Evolutionary conservation across 2,113 vertebrate genomes (phyloP).

Genomic region (Bos taurus): ARS-UCD2.0 NC_037334.1:3457501-3458000

Average conservation of each 20-base stretch:
- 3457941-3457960: not conserved
- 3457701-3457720: not conserved
- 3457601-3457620: not conserved
- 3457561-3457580: not conserved
- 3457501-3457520: not conserved
- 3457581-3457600: not conserved
- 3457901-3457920: not conserved
- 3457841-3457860: not conserved
- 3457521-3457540: not conserved
- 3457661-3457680: not conserved
- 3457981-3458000: fast-evolving
- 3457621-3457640: not conserved
- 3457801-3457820: not conserved
- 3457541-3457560: not conserved
- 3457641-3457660: not conserved
- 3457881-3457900: not conserved
- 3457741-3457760: not conserved
- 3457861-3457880: not conserved
- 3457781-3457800: not conserved
- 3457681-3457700: not conserved
- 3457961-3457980: not conserved
- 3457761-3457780: not conserved
- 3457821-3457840: not conserved
- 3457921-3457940: not conserved
- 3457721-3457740: not conserved